Base-by-base conservation (phyloP, 2,888 invertebrate genomes). In the Azorinus chamasolen region DNA sequence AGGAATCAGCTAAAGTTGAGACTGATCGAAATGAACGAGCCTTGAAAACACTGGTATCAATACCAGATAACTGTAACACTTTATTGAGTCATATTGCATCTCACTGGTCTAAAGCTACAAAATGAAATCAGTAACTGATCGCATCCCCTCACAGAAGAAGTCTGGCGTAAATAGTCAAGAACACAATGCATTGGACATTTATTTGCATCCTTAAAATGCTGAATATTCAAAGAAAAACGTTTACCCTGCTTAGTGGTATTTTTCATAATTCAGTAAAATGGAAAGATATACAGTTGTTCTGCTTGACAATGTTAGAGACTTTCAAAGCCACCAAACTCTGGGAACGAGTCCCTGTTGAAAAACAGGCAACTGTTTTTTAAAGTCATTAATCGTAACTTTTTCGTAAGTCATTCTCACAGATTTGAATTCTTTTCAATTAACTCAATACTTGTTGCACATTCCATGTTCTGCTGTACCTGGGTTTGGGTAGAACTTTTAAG, bases 151-250 rank as follows among this genome's bases (percentile, higher is more conserved):
- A 65, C 10, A 5, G 12, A 10, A 3, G 45, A 39, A 20, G 71
- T 76, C 2, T 14, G 20, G 1, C 63, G 20, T 25, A 71, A 14
- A 59, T 77, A 77, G 22, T 45, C 16, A 16, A 61, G 6, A 6
- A 77, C 22, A 16, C 66, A 58, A 68, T 77, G 77, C 62, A 71
- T 63, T 51, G 55, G 66, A 62, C 77, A 77, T 5, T 71, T 24
- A 4, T 5, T 18, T 25, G 70, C 71, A 51, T 71, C 57, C 14
- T 45, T 22, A 48, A 45, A 71, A 58, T 77, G 77, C 59, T 63
- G 27, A 16, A 77, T 14, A 18, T 43, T 55, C 8, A 76, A 43
- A 0, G 48, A 16, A 64, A 43, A 76, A n/a, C 25, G 10, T 25
- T 64, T 24, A 8, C 65, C 57, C 27, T 14, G 6, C 39, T 24